Evolutionary conservation across 1,140 invertebrate genomes (phyloP).

Genomic region (Caerostris extrusa): DNA sequence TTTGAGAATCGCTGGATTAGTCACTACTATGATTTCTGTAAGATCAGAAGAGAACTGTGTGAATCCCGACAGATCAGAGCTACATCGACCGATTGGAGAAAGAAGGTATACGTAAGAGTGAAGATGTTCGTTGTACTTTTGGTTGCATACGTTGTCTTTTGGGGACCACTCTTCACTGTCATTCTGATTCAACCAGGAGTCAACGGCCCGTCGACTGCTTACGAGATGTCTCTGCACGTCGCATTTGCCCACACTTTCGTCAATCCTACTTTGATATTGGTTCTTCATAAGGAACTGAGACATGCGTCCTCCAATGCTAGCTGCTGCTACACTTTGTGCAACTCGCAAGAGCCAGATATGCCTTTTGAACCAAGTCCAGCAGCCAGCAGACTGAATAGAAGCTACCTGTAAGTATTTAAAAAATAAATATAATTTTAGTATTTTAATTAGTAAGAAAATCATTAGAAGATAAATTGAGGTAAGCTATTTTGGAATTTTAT

Average conservation of each 20-base stretch:
- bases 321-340: constrained; percentile 43
- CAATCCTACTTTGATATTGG: constrained; percentile 90
- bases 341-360: background rate
- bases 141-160: constrained; percentile 91
- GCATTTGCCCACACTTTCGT: constrained; percentile 93
- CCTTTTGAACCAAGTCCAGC: constrained; percentile 59
- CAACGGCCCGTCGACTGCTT: constrained; percentile 79
- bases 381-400: constrained; percentile 45
- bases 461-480: no score
- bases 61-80: constrained; percentile 85
- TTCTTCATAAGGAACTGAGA: constrained; percentile 84
- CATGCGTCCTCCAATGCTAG: constrained; percentile 7
- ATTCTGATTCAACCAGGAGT: constrained; percentile 84
- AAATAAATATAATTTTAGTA: background rate
- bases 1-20: constrained; percentile 87
- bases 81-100: constrained; percentile 89
- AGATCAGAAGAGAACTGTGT: constrained; percentile 78
- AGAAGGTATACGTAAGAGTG: constrained; percentile 85
- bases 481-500: no score
- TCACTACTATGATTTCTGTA: constrained; percentile 88
- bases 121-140: constrained; percentile 93
- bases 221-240: constrained; percentile 91
- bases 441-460: background rate
- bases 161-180: constrained; percentile 92
- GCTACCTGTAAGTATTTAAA: constrained; percentile 69